Evolutionary conservation across 2,888 invertebrate genomes (phyloP), one percentile per base, ranked within the genome.

Genomic region (Nephrocerus scutellatus): DNA sequence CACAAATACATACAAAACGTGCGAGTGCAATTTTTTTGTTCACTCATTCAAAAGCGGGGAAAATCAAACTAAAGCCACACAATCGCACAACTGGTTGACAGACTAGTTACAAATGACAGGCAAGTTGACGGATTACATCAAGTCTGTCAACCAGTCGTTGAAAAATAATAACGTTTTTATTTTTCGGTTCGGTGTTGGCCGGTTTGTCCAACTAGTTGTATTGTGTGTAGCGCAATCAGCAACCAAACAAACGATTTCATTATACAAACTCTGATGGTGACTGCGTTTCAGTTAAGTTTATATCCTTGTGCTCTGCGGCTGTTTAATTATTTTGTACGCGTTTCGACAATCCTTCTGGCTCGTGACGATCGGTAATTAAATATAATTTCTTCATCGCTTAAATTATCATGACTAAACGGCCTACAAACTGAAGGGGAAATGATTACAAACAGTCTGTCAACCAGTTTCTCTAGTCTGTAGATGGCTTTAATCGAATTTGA

Each of bases 111-210:
- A 29, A 29, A 29, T 29, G 10, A 29, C 29, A 15, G 29, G 18
- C 18, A 29, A 29, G 29, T 18, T 29, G 29, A 14, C 10, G 16
- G 29, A 29, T 29, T 29, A 18, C 29, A 29, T 29, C 29, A 15
- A 30, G 30, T 30, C 12, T 30, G 30, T 13, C 30, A 30, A 30
- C 30, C 19, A 30, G 30, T 30, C 30, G 30, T 30, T 30, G n/a
- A 8, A 15, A 6, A n/a, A n/a, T n/a, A n/a, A n/a, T n/a, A n/a
- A n/a, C n/a, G n/a, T n/a, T n/a, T n/a, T n/a, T n/a, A n/a, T n/a
- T 30, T 30, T 30, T 30, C 19, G n/a, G 19, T 18, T 5, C 12
- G n/a, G 18, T 30, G 30, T 30, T 30, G 10, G 12, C 18, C 30
- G 30, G 10, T 30, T 30, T 18, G 19, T 30, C 30, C 30, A 19